A percentile compares a stretch with the other conserved stretches of the same genome.
phyloP scores from a whole-genome alignment of 2,113 vertebrate species.

The Serinus canaria region DNA sequence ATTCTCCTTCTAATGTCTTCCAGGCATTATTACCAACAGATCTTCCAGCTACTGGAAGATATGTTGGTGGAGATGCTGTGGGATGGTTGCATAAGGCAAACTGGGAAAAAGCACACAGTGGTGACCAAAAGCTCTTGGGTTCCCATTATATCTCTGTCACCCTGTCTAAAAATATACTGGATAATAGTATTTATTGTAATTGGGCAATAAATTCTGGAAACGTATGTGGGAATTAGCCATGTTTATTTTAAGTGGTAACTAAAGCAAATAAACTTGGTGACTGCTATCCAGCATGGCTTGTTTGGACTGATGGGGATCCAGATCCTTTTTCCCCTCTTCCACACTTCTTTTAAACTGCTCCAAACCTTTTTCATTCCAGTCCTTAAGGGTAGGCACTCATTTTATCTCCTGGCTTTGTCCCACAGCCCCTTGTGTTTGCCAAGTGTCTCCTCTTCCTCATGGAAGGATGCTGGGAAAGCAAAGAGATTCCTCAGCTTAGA shows the following conservation, averaged over 20 bases:
- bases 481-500: background rate
- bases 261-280: background rate
- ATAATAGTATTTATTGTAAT: background rate
- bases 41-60: background rate
- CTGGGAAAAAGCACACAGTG: background rate
- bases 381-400: rapidly evolving
- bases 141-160: background rate
- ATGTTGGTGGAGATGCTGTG: background rate
- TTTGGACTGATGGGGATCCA: background rate
- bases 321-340: background rate
- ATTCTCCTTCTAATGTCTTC: background rate
- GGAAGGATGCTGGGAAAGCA: background rate
- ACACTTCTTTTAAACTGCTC: background rate
- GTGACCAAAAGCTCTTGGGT: background rate
- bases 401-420: background rate
- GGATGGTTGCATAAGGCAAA: background rate
- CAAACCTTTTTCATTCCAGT: background rate
- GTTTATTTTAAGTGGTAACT: slow-evolving; percentile 32
- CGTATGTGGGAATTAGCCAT: background rate
- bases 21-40: background rate
- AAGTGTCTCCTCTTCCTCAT: background rate
- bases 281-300: background rate
- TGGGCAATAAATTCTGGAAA: slow-evolving; percentile 29
- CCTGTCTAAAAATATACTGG: background rate
- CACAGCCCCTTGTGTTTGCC: background rate